phyloP scores from a whole-genome alignment of 1,140 invertebrate species.

The Drosophila tani region DNA sequence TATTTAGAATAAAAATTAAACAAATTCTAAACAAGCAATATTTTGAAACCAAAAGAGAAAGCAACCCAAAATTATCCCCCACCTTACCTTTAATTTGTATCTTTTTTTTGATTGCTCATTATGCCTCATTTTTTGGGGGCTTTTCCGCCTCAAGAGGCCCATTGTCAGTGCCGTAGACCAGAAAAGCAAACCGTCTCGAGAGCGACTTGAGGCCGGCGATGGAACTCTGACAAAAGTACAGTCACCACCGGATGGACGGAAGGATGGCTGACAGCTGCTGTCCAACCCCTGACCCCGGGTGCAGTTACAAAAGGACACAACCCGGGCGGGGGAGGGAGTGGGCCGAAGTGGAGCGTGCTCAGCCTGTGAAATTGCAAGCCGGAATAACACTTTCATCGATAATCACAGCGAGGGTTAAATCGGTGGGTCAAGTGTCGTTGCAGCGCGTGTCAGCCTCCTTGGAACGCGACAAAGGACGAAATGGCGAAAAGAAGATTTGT shows the following conservation, averaged over 20 bases:
- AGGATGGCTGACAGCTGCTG: not conserved
- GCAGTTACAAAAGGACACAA: constrained; percentile 10
- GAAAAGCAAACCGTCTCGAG: constrained; percentile 48
- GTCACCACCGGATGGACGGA: constrained; percentile 10
- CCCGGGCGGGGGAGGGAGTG: not conserved
- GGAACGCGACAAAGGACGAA: not conserved
- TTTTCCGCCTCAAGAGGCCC: constrained; percentile 22
- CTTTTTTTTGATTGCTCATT: constrained; percentile 22
- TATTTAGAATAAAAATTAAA: not conserved
- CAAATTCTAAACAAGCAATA: not conserved
- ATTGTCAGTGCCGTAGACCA: constrained; percentile 40
- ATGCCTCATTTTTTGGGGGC: not conserved
- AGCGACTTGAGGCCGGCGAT: constrained; percentile 31
- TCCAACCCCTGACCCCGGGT: constrained; percentile 18
- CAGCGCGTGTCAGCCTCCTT: constrained; percentile 39
- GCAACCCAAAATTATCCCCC: not conserved
- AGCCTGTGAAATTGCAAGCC: constrained; percentile 27
- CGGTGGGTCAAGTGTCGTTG: constrained; percentile 56
- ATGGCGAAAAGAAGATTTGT: too few relatives aligned
- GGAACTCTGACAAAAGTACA: constrained; percentile 25
- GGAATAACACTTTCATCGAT: constrained; percentile 54
- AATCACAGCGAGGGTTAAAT: constrained; percentile 68
- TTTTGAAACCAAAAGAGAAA: not conserved
- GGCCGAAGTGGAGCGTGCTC: constrained; percentile 29
- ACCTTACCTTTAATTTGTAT: not conserved